Conservation (phyloP, 2,113 vertebrate species). For the Ovis canadensis region DNA sequence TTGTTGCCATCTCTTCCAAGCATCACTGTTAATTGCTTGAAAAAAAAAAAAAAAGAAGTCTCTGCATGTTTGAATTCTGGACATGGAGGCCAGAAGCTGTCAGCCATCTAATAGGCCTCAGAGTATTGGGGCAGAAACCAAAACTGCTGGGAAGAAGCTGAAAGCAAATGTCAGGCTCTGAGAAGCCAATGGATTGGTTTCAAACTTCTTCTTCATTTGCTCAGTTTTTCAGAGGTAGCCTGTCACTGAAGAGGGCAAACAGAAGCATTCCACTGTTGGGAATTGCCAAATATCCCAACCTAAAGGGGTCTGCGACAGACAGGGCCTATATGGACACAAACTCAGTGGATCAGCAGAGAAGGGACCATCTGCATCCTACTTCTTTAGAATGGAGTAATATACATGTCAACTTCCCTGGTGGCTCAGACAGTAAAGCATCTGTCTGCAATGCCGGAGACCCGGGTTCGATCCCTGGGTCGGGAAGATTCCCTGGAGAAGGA, state of each 20-base stretch:
- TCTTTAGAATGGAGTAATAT: background rate
- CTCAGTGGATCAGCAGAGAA: background rate
- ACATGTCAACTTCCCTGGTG: too few species aligned
- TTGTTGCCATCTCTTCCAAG: conserved; percentile 74
- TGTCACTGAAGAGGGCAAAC: background rate
- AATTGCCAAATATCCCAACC: background rate
- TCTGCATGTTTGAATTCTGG: conserved; percentile 56
- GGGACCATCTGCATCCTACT: background rate
- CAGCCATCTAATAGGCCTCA: conserved; percentile 50
- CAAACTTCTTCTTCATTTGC: background rate
- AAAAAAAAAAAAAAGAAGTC: conserved; percentile 30
- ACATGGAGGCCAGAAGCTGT: conserved; percentile 36
- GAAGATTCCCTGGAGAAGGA: too few species aligned
- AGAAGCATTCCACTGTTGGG: background rate
- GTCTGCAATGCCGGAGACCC: too few species aligned
- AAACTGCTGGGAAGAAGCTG: conserved; percentile 17
- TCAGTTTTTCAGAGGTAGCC: background rate
- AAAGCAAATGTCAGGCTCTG: conserved; percentile 32
- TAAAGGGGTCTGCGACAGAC: background rate
- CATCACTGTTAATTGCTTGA: conserved; percentile 64
- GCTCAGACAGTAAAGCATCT: too few species aligned
- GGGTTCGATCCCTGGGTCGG: too few species aligned
- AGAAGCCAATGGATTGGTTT: background rate
- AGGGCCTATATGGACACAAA: background rate
- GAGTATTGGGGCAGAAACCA: conserved; percentile 40